A percentile compares a stretch with the other conserved stretches of the same genome.
Evolutionary conservation across 2,888 invertebrate species (phyloP).

Genomic region (Pristionchus japonicus): DNA sequence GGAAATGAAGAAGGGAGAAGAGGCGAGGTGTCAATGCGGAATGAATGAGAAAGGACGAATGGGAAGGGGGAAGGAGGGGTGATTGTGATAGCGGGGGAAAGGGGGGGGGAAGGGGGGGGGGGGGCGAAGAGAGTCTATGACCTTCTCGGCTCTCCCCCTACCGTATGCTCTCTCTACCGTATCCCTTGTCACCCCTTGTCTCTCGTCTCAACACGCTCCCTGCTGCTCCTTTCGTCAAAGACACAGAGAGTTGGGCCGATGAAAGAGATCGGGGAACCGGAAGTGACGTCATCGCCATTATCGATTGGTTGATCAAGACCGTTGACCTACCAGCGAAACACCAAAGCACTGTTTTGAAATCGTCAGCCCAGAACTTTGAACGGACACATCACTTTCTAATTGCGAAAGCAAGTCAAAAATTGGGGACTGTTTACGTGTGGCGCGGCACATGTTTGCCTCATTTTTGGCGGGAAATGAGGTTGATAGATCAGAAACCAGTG

Average conservation of each 20-base stretch:
- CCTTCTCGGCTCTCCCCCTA: not conserved
- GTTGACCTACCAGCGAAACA: not conserved
- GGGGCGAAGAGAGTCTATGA: not conserved
- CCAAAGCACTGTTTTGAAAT: not conserved
- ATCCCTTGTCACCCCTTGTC: not conserved
- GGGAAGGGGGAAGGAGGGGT: no score
- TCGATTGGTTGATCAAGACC: not conserved
- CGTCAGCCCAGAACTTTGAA: not conserved
- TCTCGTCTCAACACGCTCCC: not conserved
- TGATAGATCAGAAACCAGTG: not conserved
- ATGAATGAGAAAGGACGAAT: not conserved
- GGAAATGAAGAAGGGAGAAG: not conserved
- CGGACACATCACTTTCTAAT: not conserved
- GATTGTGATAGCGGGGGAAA: not conserved
- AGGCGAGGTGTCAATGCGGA: not conserved
- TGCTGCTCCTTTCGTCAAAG: not conserved
- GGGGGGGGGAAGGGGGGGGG: not conserved
- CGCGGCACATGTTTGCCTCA: not conserved
- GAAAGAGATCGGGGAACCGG: not conserved
- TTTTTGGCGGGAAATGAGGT: not conserved
- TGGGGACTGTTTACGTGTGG: not conserved
- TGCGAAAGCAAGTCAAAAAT: not conserved
- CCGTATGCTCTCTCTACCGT: constrained; percentile 24
- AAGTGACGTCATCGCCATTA: not conserved
- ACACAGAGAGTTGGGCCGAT: not conserved